Evolutionary conservation across 2,797 vertebrate genomes (phyloP).

Genomic region (Calcarius lapponicus): DNA sequence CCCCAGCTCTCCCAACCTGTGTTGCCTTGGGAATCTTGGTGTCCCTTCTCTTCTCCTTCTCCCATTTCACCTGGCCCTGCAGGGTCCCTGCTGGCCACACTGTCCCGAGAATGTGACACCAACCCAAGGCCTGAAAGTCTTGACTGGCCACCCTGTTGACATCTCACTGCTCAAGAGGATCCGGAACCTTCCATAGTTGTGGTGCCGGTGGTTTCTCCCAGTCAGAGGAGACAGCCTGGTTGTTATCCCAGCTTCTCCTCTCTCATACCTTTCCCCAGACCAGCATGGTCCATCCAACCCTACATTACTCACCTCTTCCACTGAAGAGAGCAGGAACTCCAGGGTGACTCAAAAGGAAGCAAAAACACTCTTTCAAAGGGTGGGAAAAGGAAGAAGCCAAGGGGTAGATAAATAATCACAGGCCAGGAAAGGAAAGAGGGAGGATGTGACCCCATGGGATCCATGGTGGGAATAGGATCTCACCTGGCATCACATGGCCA

Average conservation of each 20-base stretch:
- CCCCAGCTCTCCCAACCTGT: accelerated
- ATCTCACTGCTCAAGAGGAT: not conserved
- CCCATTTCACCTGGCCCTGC: not conserved
- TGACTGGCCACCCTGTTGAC: accelerated
- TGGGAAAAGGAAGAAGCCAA: slow-evolving; percentile 48
- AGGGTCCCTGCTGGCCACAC: not conserved
- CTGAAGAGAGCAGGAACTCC: not conserved
- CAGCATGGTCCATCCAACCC: not conserved
- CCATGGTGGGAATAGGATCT: not conserved
- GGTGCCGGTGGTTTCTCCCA: not conserved
- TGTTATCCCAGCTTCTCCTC: not conserved
- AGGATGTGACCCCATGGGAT: not conserved
- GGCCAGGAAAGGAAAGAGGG: not conserved
- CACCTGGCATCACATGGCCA: not conserved
- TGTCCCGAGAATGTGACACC: not conserved
- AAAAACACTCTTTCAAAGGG: not conserved
- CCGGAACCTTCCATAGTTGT: not conserved
- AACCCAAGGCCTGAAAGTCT: not conserved
- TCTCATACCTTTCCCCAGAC: no score
- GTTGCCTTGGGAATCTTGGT: not conserved
- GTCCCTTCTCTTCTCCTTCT: accelerated
- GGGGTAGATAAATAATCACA: slow-evolving; percentile 32
- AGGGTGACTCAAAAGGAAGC: slow-evolving; percentile 33
- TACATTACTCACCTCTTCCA: not conserved
- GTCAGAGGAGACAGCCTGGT: not conserved